Base-by-base conservation (phyloP, 1,140 invertebrate species). In the Scaptomyza hsui region DNA sequence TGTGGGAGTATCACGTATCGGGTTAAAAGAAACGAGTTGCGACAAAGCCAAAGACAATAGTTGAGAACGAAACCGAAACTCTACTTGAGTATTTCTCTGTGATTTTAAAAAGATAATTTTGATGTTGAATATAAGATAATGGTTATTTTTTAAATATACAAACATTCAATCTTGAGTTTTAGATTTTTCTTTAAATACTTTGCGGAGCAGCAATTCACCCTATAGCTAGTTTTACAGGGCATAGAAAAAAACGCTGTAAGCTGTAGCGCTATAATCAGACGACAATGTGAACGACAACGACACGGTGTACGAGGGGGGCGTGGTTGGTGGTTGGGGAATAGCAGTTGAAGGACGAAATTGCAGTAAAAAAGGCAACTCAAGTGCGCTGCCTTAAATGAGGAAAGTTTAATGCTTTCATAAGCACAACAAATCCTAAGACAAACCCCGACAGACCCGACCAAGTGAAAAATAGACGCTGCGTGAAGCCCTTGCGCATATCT, bases 321-420 rank as follows among this genome's bases (percentile, higher is more conserved):
- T 26, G 6, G 42, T 9, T 10, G 24, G 6, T 29, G 35, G 10
- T 9, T 29, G n/a, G 9, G 29, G 18, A 9, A n/a, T n/a, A 35
- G 47, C 21, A 57, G 76, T 48, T 72, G 59, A 73, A 73, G 73
- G 67, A 75, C 81, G 49, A 81, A 86, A 86, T 86, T 86, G 81
- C 81, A 86, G 82, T 86, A 86, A 86, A 86, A 86, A 85, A 77
- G 81, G 70, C 81, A 86, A 80, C 82, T 86, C 69, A 88, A 86
- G 81, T 86, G 82, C 82, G 81, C 67, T 72, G 68, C 74, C 82
- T 88, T 82, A 88, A 88, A 88, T 88, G 82, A 88, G 82, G 82
- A 88, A 88, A 88, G 82, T 88, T 88, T 88, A 88, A 88, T 88
- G 83, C 82, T 82, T 86, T 86, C 82, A 86, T 86, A 86, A 86